These are phyloP conservation scores for Himantopus leucocephalus DNA, from an alignment of 2,113 vertebrate species.

Conservation along the genomic window DNA sequence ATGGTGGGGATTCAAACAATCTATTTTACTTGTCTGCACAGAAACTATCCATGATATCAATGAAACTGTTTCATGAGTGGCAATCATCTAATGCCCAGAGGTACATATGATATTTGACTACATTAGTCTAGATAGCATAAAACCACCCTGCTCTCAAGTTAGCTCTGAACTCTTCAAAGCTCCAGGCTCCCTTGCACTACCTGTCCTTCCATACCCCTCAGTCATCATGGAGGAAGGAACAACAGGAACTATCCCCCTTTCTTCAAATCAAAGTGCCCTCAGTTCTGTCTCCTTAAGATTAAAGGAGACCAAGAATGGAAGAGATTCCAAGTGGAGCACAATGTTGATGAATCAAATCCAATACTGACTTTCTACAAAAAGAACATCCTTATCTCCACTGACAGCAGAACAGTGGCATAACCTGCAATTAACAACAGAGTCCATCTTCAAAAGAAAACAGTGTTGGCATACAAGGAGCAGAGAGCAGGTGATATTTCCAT, in stretches of 20 bases:
- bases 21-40: neutral
- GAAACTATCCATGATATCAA: neutral
- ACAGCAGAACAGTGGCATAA: neutral
- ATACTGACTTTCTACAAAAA: neutral
- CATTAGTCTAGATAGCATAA: neutral
- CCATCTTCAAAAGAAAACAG: neutral
- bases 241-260: neutral
- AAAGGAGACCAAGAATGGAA: neutral
- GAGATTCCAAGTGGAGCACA: neutral
- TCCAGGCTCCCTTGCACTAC: neutral
- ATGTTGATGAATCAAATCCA: neutral
- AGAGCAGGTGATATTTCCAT: neutral
- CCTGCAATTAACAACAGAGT: constrained; percentile 24
- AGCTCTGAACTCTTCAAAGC: neutral
- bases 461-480: neutral
- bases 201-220: neutral
- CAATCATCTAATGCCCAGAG: neutral
- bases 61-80: neutral
- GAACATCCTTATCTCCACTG: neutral
- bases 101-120: neutral
- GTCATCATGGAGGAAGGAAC: neutral
- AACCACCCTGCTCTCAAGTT: neutral
- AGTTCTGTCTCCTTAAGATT: neutral
- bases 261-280: neutral
- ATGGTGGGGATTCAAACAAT: neutral